Percentiles rank a stretch among this genome's conserved stretches.
These are phyloP conservation scores for Syrista parreyssii DNA, from an alignment of 2,888 invertebrate genomes.

Conservation along the genomic window DNA sequence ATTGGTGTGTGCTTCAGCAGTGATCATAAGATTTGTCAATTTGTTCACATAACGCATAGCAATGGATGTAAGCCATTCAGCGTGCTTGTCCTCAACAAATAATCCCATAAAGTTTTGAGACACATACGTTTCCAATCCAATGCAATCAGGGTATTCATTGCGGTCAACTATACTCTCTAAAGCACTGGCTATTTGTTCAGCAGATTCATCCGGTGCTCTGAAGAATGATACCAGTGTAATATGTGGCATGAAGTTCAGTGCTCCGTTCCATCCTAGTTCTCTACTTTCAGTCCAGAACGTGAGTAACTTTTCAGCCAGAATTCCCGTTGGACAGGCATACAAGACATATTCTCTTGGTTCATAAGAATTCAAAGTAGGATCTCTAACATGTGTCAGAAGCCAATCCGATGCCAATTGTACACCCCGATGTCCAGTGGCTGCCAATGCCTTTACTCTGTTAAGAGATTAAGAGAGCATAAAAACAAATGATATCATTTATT, in stretches of 20 bases:
- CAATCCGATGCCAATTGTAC: slow-evolving; percentile 92
- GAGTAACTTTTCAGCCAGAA: slow-evolving; percentile 77
- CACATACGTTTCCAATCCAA: slow-evolving; percentile 83
- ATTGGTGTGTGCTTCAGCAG: slow-evolving; percentile 84
- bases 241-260: slow-evolving; percentile 90
- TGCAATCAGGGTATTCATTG: slow-evolving; percentile 71
- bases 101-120: slow-evolving; percentile 93
- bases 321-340: slow-evolving; percentile 87
- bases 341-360: slow-evolving; percentile 87
- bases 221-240: slow-evolving; percentile 92
- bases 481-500: neutral
- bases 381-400: slow-evolving; percentile 90
- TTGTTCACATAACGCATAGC: slow-evolving; percentile 85
- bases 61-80: slow-evolving; percentile 82
- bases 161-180: slow-evolving; percentile 80
- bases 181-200: slow-evolving; percentile 76
- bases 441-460: slow-evolving; percentile 86
- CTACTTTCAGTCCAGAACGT: slow-evolving; percentile 85
- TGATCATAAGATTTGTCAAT: slow-evolving; percentile 79
- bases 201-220: slow-evolving; percentile 82
- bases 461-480: slow-evolving; percentile 16
- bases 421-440: slow-evolving; percentile 89
- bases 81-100: slow-evolving; percentile 86
- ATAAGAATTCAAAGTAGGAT: slow-evolving; percentile 81
- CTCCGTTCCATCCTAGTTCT: slow-evolving; percentile 86